Percentiles rank a stretch among this genome's conserved stretches.
Conservation (phyloP, 2,797 vertebrate species). For the Potorous gilbertii region DNA sequence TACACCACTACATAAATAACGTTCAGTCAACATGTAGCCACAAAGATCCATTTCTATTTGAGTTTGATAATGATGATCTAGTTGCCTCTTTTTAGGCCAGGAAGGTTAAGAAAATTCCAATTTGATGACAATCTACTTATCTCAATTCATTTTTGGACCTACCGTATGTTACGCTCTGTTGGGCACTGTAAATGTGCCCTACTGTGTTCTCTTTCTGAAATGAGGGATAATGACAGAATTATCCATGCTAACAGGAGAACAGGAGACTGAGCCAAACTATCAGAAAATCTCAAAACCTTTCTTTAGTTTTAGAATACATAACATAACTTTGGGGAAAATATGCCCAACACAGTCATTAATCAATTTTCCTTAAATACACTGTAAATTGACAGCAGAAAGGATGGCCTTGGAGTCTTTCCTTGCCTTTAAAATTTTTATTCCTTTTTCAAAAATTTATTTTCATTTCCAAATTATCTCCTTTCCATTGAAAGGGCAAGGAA, state of each 20-base stretch:
- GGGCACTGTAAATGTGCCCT: slow-evolving; percentile 44
- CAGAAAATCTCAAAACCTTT: slow-evolving; percentile 40
- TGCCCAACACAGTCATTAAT: slow-evolving; percentile 26
- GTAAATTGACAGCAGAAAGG: not conserved
- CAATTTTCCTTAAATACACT: not conserved
- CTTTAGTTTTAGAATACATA: slow-evolving; percentile 50
- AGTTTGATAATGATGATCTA: not conserved
- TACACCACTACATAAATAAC: not conserved
- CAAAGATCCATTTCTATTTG: not conserved
- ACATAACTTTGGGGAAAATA: not conserved
- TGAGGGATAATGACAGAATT: slow-evolving; percentile 26
- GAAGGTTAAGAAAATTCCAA: slow-evolving; percentile 19
- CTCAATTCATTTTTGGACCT: slow-evolving; percentile 44
- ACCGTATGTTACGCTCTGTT: not conserved
- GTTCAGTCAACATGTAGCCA: not conserved
- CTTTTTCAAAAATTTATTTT: not conserved
- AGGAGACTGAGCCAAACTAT: slow-evolving; percentile 53
- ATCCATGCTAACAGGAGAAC: slow-evolving; percentile 36
- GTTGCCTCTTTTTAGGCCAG: not conserved
- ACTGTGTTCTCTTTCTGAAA: slow-evolving; percentile 51
- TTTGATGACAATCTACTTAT: slow-evolving; percentile 26
- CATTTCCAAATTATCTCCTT: not conserved
- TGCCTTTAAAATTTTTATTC: not conserved
- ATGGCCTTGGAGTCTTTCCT: not conserved
- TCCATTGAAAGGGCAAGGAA: not conserved